phyloP scores from a whole-genome alignment of 2,888 invertebrate species.

The Cinara cedri region DNA sequence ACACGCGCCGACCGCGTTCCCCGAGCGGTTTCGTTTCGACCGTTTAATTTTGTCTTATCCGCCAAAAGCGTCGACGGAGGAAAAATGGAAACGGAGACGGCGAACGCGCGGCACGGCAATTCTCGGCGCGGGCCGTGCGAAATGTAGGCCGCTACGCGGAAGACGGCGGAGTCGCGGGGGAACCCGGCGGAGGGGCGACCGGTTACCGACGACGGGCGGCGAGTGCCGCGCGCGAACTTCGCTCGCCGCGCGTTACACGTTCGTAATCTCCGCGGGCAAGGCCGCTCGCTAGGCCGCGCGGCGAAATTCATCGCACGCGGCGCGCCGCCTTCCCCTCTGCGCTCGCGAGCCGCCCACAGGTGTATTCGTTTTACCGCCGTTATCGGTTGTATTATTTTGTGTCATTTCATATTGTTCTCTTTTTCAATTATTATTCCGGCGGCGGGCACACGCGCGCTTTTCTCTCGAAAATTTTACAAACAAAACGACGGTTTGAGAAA shows the following conservation, averaged over 20 bases:
- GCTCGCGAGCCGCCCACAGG: conserved; percentile 9
- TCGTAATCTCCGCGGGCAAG: conserved; percentile 30
- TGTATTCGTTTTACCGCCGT: background rate
- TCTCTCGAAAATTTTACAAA: too few species aligned
- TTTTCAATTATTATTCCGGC: too few species aligned
- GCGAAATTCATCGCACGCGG: background rate
- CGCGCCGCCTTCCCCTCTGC: conserved; percentile 2
- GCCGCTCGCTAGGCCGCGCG: conserved; percentile 47
- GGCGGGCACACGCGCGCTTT: background rate
- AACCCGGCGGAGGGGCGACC: too few species aligned
- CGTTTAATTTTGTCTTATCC: too few species aligned
- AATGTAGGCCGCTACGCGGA: too few species aligned
- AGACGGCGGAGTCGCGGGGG: background rate
- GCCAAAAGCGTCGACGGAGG: too few species aligned
- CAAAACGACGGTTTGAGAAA: too few species aligned
- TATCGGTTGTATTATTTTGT: background rate
- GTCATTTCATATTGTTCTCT: background rate
- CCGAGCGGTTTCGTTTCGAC: too few species aligned
- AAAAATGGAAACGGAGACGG: too few species aligned
- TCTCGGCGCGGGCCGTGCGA: too few species aligned
- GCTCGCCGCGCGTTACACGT: background rate
- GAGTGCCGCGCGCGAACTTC: background rate
- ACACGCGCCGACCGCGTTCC: too few species aligned
- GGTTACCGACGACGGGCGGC: background rate
- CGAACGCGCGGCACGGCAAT: background rate